Conservation (phyloP, 2,797 vertebrate genomes). For the Gallinago solitaria region DNA sequence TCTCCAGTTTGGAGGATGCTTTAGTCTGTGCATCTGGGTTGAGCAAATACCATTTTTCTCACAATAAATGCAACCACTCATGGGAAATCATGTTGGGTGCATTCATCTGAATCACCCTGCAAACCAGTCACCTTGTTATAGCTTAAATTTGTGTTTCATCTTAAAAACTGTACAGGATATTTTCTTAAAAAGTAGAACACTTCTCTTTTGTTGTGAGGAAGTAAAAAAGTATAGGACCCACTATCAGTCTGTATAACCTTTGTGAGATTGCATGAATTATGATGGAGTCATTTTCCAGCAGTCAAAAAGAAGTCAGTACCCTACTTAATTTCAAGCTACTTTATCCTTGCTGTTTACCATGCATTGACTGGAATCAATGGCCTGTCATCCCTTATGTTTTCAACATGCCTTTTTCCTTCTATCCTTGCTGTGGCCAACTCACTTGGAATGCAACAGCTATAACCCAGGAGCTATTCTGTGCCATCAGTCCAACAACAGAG, state of each 20-base stretch:
- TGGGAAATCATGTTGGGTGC: not conserved
- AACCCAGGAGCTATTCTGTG: not conserved
- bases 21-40: not conserved
- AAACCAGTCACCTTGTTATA: not conserved
- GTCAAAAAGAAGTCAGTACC: not conserved
- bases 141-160: not conserved
- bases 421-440: not conserved
- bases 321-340: not conserved
- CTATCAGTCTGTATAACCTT: not conserved
- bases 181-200: not conserved
- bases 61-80: rapidly evolving
- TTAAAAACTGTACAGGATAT: not conserved
- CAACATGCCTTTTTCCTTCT: not conserved
- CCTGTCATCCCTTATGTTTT: not conserved
- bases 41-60: not conserved
- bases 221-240: not conserved
- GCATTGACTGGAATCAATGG: not conserved
- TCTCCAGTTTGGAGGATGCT: not conserved
- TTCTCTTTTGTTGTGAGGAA: not conserved
- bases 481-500: not conserved
- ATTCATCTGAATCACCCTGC: not conserved
- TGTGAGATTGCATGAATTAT: not conserved
- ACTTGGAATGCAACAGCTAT: not conserved
- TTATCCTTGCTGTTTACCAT: not conserved
- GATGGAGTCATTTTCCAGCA: not conserved